A percentile compares a stretch with the other conserved stretches of the same genome.
Conservation (phyloP, 2,888 invertebrate species). For the Thecophora atra region DNA sequence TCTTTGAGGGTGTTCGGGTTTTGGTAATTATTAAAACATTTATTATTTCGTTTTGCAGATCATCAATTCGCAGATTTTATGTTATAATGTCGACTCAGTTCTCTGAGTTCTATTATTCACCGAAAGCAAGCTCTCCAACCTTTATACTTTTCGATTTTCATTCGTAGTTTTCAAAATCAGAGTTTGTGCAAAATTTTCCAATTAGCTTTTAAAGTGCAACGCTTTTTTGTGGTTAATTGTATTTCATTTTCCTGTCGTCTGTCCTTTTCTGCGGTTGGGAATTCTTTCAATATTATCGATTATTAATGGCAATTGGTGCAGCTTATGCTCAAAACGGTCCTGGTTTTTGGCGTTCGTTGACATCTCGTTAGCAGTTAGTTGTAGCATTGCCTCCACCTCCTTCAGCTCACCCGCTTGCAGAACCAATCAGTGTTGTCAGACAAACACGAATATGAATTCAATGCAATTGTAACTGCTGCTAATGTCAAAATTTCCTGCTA, state of each 20-base stretch:
- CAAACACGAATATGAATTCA: not conserved
- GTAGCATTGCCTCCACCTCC: not conserved
- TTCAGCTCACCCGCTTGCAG: not conserved
- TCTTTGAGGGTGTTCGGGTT: no score
- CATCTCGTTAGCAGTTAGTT: not conserved
- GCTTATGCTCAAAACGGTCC: not conserved
- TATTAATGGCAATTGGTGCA: constrained; percentile 11
- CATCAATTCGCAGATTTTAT: no score
- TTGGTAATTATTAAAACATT: no score
- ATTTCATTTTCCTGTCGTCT: not conserved
- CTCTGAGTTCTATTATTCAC: no score
- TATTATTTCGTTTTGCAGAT: no score
- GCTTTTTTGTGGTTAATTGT: not conserved
- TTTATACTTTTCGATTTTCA: no score
- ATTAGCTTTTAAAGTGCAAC: no score
- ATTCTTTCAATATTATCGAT: not conserved
- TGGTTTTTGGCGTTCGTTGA: not conserved
- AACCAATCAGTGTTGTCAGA: not conserved
- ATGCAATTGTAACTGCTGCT: not conserved
- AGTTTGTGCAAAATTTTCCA: no score
- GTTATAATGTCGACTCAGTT: no score
- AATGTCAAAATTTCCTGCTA: constrained; percentile 15
- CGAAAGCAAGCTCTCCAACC: no score
- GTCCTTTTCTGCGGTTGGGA: not conserved
- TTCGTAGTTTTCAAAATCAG: not conserved